Percentiles rank a stretch among this genome's conserved stretches.
phyloP scores from a whole-genome alignment of 2,113 vertebrate species.

The Cyprinodon brontotheroides region DNA sequence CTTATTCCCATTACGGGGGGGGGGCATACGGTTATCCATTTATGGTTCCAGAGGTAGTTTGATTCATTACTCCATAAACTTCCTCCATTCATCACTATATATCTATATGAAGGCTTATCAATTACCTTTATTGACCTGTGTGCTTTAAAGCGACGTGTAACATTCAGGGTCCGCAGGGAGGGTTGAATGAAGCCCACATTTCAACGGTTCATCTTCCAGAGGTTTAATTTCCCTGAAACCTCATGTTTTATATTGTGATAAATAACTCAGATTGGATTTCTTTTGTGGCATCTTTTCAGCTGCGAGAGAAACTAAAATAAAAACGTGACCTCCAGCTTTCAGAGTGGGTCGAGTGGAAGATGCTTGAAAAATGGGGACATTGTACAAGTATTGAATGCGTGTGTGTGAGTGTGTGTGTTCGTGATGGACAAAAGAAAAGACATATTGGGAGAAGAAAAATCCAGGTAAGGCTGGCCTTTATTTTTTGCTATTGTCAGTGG shows the following conservation, averaged over 20 bases:
- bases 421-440: slow-evolving; percentile 13
- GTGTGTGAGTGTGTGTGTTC: background rate
- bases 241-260: slow-evolving; percentile 62
- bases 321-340: slow-evolving; percentile 54
- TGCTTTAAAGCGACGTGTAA: slow-evolving; percentile 59
- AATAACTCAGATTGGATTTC: slow-evolving; percentile 60
- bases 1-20: slow-evolving; percentile 56
- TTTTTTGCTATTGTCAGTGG: slow-evolving; percentile 32
- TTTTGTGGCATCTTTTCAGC: slow-evolving; percentile 18
- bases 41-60: slow-evolving; percentile 33
- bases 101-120: slow-evolving; percentile 69
- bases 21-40: slow-evolving; percentile 21
- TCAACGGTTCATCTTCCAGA: slow-evolving; percentile 42
- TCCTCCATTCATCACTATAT: slow-evolving; percentile 67
- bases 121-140: slow-evolving; percentile 70
- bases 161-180: slow-evolving; percentile 29
- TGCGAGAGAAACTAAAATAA: slow-evolving; percentile 48
- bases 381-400: slow-evolving; percentile 23
- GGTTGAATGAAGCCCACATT: slow-evolving; percentile 16
- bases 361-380: slow-evolving; percentile 16
- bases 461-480: slow-evolving; percentile 8
- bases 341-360: slow-evolving; percentile 28
- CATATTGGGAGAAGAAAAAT: slow-evolving; percentile 1
- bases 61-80: slow-evolving; percentile 49
- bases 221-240: slow-evolving; percentile 64